Conservation (phyloP, 2,888 invertebrate genomes). For the Temnothorax rugatulus region DNA sequence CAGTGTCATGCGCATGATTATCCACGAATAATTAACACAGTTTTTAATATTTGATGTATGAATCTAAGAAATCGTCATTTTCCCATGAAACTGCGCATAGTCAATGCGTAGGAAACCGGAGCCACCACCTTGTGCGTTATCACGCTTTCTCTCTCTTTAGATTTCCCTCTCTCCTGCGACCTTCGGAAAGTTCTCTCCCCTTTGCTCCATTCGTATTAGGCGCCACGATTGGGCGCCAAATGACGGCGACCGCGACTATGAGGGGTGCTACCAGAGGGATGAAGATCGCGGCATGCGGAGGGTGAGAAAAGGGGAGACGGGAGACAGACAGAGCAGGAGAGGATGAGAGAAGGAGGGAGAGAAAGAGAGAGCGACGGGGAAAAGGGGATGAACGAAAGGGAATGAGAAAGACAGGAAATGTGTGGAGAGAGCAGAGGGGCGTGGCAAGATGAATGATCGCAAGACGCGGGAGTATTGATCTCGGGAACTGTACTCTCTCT, state of each 20-base stretch:
- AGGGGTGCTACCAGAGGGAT: conserved; percentile 68
- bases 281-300: conserved; percentile 69
- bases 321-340: conserved; percentile 51
- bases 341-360: conserved; percentile 49
- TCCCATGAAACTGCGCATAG: conserved; percentile 36
- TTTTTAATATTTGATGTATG: background rate
- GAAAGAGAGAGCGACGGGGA: conserved; percentile 56
- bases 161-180: conserved; percentile 45
- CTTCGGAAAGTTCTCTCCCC: conserved; percentile 61
- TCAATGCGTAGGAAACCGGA: conserved; percentile 39
- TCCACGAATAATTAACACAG: conserved; percentile 15
- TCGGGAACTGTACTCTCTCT: conserved; percentile 82
- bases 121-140: conserved; percentile 50
- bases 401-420: conserved; percentile 69
- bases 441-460: conserved; percentile 87
- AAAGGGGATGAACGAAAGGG: conserved; percentile 65
- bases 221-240: conserved; percentile 69
- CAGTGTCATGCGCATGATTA: background rate
- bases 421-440: conserved; percentile 85
- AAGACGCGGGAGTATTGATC: conserved; percentile 86
- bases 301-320: conserved; percentile 39
- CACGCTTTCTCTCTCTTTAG: conserved; percentile 40
- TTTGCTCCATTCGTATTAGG: conserved; percentile 65
- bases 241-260: conserved; percentile 69
- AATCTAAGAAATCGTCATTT: conserved; percentile 38